These are phyloP conservation scores for Chloroclysta siterata DNA, from an alignment of 2,888 invertebrate species.

Conservation along the genomic window DNA sequence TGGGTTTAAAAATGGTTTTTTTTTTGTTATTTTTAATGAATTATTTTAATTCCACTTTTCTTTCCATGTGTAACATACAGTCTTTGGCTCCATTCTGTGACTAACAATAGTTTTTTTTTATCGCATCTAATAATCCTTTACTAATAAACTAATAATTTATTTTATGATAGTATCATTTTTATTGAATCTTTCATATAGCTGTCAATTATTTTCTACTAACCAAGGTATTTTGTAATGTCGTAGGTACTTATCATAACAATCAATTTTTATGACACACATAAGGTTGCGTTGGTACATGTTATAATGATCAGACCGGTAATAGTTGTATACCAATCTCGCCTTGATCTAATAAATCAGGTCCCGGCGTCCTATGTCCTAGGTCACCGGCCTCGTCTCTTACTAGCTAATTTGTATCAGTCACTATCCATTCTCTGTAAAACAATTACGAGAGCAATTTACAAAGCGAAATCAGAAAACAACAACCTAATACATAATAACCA, in stretches of 20 bases:
- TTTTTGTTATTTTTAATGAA: too few relatives aligned
- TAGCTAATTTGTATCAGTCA: slow-evolving; percentile 6
- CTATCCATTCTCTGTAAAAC: not conserved
- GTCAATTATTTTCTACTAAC: not conserved
- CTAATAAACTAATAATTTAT: not conserved
- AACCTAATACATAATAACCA: too few relatives aligned
- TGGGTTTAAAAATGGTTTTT: too few relatives aligned
- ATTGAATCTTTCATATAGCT: not conserved
- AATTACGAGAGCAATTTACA: not conserved
- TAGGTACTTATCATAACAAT: slow-evolving; percentile 16
- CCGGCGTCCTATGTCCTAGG: slow-evolving; percentile 40
- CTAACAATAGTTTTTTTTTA: too few relatives aligned
- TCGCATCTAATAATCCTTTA: too few relatives aligned
- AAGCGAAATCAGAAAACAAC: not conserved
- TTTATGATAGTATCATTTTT: not conserved
- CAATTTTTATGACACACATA: slow-evolving; percentile 21
- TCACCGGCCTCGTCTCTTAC: slow-evolving; percentile 28
- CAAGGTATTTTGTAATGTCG: not conserved
- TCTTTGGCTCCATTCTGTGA: too few relatives aligned
- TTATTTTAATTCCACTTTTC: too few relatives aligned
- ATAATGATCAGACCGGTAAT: slow-evolving; percentile 18
- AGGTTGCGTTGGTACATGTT: slow-evolving; percentile 36
- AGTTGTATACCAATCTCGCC: slow-evolving; percentile 36
- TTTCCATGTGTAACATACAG: too few relatives aligned
- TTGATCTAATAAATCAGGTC: slow-evolving; percentile 49